A percentile compares a stretch with the other conserved stretches of the same genome.
Evolutionary conservation across 2,113 vertebrate species (phyloP).

Genomic region (Pristiophorus japonicus): DNA sequence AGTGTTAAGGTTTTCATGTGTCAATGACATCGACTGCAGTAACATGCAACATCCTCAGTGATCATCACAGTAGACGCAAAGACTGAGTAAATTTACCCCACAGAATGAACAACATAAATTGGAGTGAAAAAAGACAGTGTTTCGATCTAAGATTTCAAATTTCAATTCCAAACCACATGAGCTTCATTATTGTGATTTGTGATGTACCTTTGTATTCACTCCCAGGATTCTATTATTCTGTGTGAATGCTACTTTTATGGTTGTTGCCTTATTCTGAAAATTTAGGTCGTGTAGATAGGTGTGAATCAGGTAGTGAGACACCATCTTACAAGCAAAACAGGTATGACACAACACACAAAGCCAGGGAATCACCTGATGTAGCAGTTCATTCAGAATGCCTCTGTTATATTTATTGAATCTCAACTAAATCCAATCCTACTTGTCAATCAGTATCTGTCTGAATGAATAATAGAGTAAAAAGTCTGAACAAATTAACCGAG

Average conservation of each 20-base stretch:
- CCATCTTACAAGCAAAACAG: background rate
- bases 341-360: background rate
- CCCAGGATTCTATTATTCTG: background rate
- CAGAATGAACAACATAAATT: background rate
- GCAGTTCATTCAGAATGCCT: background rate
- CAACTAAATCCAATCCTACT: background rate
- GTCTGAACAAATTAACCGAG: background rate
- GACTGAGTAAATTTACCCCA: background rate
- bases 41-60: background rate
- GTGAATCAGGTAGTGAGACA: background rate
- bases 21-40: background rate
- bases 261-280: background rate
- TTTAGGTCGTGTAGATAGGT: background rate
- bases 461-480: conserved; percentile 41
- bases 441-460: conserved; percentile 42
- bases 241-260: background rate
- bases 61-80: background rate
- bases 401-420: background rate
- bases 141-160: conserved; percentile 22
- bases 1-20: background rate
- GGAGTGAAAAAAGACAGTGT: background rate
- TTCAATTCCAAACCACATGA: background rate
- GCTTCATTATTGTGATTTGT: background rate
- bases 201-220: background rate
- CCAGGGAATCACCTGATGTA: background rate